Percentiles rank a stretch among this genome's conserved stretches.
Evolutionary conservation across 2,797 vertebrate species (phyloP).

Genomic region (Brachyalestes nurse): DNA sequence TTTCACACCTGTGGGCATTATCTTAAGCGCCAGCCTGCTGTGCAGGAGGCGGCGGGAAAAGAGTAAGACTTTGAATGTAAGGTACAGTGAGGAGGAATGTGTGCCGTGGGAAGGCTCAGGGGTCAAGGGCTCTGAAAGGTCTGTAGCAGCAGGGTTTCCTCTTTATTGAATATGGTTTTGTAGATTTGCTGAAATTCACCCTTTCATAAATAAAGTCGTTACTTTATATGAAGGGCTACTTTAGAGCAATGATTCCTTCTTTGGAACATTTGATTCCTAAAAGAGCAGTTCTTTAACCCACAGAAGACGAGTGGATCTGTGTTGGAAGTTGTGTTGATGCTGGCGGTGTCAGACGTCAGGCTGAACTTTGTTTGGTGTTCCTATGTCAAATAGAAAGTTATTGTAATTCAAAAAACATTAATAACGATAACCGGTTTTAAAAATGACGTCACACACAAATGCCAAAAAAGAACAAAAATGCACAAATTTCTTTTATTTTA

Average conservation of each 20-base stretch:
- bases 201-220: neutral
- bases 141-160: neutral
- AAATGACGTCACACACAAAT: no score
- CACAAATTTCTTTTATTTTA: no score
- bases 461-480: no score
- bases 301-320: no score
- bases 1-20: conserved; percentile 74
- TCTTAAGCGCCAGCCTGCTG: conserved; percentile 64
- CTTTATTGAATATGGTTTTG: neutral
- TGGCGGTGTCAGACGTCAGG: no score
- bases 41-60: conserved; percentile 46
- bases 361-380: no score
- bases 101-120: neutral
- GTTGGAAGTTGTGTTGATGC: no score
- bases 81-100: neutral
- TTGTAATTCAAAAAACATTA: no score
- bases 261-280: no score
- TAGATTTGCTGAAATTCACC: neutral
- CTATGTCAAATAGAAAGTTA: no score
- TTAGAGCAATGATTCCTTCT: neutral
- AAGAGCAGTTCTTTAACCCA: no score
- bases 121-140: neutral
- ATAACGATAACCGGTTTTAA: no score
- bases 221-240: neutral
- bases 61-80: conserved; percentile 18